These are phyloP conservation scores for Venusia cambrica DNA, from an alignment of 2,888 invertebrate genomes.

Conservation along the genomic window DNA sequence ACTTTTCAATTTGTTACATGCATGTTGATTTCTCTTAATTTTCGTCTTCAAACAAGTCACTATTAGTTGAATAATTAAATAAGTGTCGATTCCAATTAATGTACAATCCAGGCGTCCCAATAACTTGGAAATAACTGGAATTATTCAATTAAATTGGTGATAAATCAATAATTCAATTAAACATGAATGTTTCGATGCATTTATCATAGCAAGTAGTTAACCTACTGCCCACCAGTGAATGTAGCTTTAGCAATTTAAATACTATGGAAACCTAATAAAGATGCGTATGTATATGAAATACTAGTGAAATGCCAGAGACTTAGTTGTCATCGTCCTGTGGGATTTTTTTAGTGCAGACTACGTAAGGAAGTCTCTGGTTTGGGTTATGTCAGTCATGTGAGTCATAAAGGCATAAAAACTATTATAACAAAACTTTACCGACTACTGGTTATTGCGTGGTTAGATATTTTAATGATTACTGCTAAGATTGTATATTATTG, in stretches of 20 bases:
- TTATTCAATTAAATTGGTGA: constrained; percentile 47
- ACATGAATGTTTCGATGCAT: constrained; percentile 50
- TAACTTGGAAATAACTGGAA: constrained; percentile 29
- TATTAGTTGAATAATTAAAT: constrained; percentile 17
- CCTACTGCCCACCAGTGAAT: constrained; percentile 21
- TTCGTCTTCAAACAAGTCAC: constrained; percentile 14
- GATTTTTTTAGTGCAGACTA: no score
- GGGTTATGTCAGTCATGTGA: no score
- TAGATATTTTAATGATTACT: no score
- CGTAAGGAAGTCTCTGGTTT: no score
- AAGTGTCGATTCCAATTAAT: constrained; percentile 33
- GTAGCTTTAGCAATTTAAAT: constrained; percentile 3
- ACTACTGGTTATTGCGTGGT: no score
- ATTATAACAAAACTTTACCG: no score
- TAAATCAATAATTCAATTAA: constrained; percentile 63
- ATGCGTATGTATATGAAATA: background rate
- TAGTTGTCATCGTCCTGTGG: no score
- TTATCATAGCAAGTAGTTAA: constrained; percentile 51
- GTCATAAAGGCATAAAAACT: no score
- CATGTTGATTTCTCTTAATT: no score
- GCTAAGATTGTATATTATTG: no score
- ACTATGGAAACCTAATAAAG: background rate
- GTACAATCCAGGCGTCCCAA: constrained; percentile 25
- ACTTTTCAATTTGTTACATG: constrained; percentile 3
- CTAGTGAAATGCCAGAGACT: no score